phyloP scores from a whole-genome alignment of 2,113 vertebrate genomes.

The Mesembrinibis cayennensis region DNA sequence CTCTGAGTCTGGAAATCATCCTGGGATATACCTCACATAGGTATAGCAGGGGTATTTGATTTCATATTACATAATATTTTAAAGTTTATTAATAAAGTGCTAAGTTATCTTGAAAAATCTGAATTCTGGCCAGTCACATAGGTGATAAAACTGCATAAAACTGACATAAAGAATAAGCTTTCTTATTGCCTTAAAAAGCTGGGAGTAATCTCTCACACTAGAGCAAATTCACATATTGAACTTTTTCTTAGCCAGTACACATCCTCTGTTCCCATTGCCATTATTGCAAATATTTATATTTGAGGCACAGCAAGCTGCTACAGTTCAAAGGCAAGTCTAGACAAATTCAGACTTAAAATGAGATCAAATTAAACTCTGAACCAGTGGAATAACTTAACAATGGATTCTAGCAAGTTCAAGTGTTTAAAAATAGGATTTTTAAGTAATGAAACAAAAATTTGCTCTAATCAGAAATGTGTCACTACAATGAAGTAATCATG shows the following conservation, averaged over 20 bases:
- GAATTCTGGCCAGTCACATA: not conserved
- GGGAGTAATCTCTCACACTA: not conserved
- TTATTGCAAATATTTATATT: constrained; percentile 28
- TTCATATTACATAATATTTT: not conserved
- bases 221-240: not conserved
- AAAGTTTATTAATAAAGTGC: not conserved
- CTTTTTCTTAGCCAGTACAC: not conserved
- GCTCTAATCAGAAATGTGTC: not conserved
- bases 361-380: constrained; percentile 27
- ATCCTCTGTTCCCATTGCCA: not conserved
- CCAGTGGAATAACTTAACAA: not conserved
- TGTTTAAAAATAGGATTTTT: not conserved
- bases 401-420: not conserved
- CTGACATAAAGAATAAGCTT: not conserved
- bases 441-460: not conserved
- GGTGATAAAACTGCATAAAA: not conserved
- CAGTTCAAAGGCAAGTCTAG: not conserved
- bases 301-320: not conserved
- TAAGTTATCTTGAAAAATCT: not conserved
- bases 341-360: constrained; percentile 8
- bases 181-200: not conserved
- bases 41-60: not conserved
- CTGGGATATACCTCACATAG: not conserved
- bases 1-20: not conserved
- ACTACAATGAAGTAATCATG: not conserved